A percentile compares a stretch with the other conserved stretches of the same genome.
These are phyloP conservation scores for Corythoichthys haematopterus DNA, from an alignment of 2,113 vertebrate species.

Conservation along the genomic window DNA sequence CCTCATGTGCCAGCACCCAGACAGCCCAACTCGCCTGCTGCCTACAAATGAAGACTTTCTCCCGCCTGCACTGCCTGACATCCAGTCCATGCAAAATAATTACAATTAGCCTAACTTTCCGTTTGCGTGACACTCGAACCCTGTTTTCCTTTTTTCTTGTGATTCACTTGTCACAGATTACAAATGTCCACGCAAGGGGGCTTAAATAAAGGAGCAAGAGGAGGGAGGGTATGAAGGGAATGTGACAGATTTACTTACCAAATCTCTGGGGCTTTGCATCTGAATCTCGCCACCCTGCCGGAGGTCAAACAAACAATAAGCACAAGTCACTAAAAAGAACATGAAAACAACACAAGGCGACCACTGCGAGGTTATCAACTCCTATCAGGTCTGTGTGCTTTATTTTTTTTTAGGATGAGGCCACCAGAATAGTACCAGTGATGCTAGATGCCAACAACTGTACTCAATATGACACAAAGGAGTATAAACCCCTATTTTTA, in stretches of 20 bases:
- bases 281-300: conserved; percentile 61
- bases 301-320: conserved; percentile 35
- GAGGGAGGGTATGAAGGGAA: not conserved
- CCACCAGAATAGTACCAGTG: too few relatives aligned
- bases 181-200: conserved; percentile 4
- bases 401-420: too few relatives aligned
- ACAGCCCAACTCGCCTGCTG: conserved; percentile 29
- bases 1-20: conserved; percentile 13
- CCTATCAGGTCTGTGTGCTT: too few relatives aligned
- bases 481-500: too few relatives aligned
- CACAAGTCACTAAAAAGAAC: conserved; percentile 29
- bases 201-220: conserved; percentile 14
- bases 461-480: too few relatives aligned
- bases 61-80: conserved; percentile 11
- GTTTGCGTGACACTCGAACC: conserved; percentile 1
- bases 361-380: too few relatives aligned
- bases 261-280: conserved; percentile 58
- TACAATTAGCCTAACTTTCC: conserved; percentile 18
- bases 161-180: conserved; percentile 19
- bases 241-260: conserved; percentile 55
- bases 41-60: conserved; percentile 21
- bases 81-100: conserved; percentile 22
- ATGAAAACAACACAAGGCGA: conserved; percentile 6
- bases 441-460: too few relatives aligned
- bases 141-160: conserved; percentile 19